phyloP scores from a whole-genome alignment of 2,888 invertebrate genomes.

The Aricia artaxerxes region DNA sequence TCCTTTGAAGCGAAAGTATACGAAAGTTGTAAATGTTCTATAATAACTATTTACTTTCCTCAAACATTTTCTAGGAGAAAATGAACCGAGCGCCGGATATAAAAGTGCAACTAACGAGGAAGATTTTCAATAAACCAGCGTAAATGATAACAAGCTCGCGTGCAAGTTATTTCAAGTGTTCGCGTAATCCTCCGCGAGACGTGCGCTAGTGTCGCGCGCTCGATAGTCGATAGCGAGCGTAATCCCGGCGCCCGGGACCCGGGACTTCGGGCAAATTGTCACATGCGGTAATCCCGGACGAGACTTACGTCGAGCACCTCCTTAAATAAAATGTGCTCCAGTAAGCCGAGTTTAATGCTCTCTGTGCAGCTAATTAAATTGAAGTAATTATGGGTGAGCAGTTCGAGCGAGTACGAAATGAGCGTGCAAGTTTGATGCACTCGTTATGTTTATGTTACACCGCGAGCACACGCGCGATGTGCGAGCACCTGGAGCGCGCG shows the following conservation, averaged over 20 bases:
- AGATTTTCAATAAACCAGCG: constrained; percentile 11
- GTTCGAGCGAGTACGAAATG: not conserved
- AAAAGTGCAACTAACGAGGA: constrained; percentile 2
- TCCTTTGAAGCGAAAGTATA: not conserved
- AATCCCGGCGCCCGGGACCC: constrained; percentile 12
- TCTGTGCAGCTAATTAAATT: not conserved
- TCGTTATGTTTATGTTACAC: not conserved
- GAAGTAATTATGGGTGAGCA: not conserved
- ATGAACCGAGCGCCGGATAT: not conserved
- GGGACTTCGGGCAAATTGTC: constrained; percentile 18
- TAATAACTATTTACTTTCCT: not conserved
- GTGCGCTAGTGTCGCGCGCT: not conserved
- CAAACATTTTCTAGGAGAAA: not conserved
- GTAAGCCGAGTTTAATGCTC: constrained; percentile 7
- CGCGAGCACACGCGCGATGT: not conserved
- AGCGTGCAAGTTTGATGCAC: not conserved
- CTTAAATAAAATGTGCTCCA: constrained; percentile 6
- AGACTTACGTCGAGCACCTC: constrained; percentile 20
- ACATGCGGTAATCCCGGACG: constrained; percentile 11
- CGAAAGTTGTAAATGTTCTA: not conserved
- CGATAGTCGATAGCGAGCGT: constrained; percentile 15
- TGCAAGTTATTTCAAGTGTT: constrained; percentile 8
- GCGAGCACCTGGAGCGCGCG: not conserved
- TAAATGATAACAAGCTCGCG: constrained; percentile 16
- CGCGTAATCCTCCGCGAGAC: constrained; percentile 17